phyloP scores from a whole-genome alignment of 2,888 invertebrate species.

The Drosophila macrospina region DNA sequence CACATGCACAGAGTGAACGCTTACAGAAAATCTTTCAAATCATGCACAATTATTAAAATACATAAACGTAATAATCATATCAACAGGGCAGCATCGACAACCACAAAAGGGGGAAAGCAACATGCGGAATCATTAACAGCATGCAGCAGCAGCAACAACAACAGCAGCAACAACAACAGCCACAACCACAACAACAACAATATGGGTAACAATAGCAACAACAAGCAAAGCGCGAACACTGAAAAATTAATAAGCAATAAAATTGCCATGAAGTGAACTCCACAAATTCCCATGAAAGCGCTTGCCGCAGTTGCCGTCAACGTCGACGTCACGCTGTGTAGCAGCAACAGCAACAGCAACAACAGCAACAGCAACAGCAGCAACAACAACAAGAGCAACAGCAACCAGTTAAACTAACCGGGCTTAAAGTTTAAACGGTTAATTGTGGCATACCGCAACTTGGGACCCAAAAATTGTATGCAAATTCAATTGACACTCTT shows the following conservation, averaged over 20 bases:
- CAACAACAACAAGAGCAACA: slow-evolving; percentile 23
- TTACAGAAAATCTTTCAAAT: slow-evolving; percentile 71
- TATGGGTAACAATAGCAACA: slow-evolving; percentile 31
- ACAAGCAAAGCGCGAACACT: slow-evolving; percentile 73
- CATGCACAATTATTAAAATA: slow-evolving; percentile 83
- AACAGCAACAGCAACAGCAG: slow-evolving; percentile 16
- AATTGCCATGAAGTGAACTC: slow-evolving; percentile 85
- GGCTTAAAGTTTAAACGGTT: slow-evolving; percentile 68
- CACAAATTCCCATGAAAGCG: slow-evolving; percentile 84
- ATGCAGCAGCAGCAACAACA: slow-evolving; percentile 54
- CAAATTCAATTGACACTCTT: slow-evolving; percentile 79
- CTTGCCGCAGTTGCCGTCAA: slow-evolving; percentile 44
- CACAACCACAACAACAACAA: slow-evolving; percentile 20
- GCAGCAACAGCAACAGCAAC: slow-evolving; percentile 3
- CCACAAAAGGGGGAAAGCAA: slow-evolving; percentile 35
- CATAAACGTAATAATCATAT: slow-evolving; percentile 84
- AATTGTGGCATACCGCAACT: slow-evolving; percentile 53
- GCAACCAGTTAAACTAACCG: slow-evolving; percentile 56
- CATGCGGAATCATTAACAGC: slow-evolving; percentile 73
- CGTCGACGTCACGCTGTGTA: slow-evolving; percentile 50
- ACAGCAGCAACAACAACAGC: slow-evolving; percentile 18
- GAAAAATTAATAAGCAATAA: slow-evolving; percentile 85
- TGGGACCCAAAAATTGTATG: slow-evolving; percentile 47
- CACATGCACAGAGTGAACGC: slow-evolving; percentile 2
- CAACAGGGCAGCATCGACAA: slow-evolving; percentile 75